phyloP scores from a whole-genome alignment of 2,113 vertebrate genomes.

The Sus scrofa region DNA sequence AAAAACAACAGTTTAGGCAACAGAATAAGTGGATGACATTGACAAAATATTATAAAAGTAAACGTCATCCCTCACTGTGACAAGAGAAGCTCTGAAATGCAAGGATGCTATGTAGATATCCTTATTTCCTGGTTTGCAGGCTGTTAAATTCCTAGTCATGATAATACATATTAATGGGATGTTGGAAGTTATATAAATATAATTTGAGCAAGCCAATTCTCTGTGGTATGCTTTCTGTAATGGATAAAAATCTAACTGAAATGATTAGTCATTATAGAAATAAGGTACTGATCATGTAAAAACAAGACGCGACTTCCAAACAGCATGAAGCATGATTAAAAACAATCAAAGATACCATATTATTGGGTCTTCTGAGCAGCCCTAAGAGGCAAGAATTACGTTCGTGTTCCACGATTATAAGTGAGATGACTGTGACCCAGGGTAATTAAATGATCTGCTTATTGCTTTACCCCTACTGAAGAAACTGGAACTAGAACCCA shows the following conservation, averaged over 20 bases:
- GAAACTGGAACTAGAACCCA: constrained; percentile 39
- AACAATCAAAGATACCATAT: constrained; percentile 44
- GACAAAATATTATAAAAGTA: constrained; percentile 53
- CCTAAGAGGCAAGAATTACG: constrained; percentile 34
- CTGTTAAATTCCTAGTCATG: constrained; percentile 64
- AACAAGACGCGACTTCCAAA: constrained; percentile 59
- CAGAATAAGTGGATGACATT: neutral
- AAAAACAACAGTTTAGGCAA: constrained; percentile 21
- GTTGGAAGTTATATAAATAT: constrained; percentile 78
- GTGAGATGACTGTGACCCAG: neutral
- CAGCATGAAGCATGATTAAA: constrained; percentile 49
- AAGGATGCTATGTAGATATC: constrained; percentile 1
- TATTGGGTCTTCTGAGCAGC: constrained; percentile 12
- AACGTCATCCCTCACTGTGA: neutral
- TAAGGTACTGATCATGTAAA: constrained; percentile 68
- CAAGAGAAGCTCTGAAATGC: constrained; percentile 30
- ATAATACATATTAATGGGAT: constrained; percentile 75
- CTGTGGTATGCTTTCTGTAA: constrained; percentile 61
- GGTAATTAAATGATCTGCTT: constrained; percentile 41
- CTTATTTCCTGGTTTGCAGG: constrained; percentile 30
- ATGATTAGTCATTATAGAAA: constrained; percentile 71
- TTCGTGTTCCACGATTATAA: constrained; percentile 22
- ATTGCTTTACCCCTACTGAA: constrained; percentile 24
- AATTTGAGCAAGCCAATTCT: constrained; percentile 75
- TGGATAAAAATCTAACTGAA: constrained; percentile 64